Conservation (phyloP, 1,140 invertebrate genomes). For the Hestina assimilis region DNA sequence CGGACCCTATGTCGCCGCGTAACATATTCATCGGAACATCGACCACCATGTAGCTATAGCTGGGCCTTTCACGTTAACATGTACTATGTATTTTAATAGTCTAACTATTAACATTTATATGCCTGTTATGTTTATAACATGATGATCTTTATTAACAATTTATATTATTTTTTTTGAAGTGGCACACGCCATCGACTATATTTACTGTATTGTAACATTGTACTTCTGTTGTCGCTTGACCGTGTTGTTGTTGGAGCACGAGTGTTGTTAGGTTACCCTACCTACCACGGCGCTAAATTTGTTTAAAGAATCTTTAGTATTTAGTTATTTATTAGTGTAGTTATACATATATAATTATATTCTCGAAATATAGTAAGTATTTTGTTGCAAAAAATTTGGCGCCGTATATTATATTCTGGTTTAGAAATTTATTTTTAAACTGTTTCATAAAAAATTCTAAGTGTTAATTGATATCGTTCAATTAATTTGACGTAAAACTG, state of each 20-base stretch:
- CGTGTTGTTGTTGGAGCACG: conserved; percentile 70
- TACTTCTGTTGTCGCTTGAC: conserved; percentile 72
- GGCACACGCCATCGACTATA: conserved; percentile 78
- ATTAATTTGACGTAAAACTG: conserved; percentile 8
- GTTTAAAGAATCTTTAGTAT: conserved; percentile 27
- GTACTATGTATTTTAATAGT: conserved; percentile 77
- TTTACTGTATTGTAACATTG: conserved; percentile 72
- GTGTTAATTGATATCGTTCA: conserved; percentile 1
- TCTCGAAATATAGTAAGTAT: conserved; percentile 32
- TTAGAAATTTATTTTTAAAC: conserved; percentile 26
- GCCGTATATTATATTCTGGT: conserved; percentile 33
- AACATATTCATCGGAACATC: conserved; percentile 73
- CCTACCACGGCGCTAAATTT: conserved; percentile 59
- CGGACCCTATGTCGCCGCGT: conserved; percentile 57
- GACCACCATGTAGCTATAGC: conserved; percentile 75
- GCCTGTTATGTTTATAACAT: conserved; percentile 79
- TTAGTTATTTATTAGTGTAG: conserved; percentile 43
- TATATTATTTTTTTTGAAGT: conserved; percentile 60
- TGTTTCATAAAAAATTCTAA: conserved; percentile 10
- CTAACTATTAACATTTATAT: conserved; percentile 78
- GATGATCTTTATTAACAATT: conserved; percentile 75
- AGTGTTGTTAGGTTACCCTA: conserved; percentile 67
- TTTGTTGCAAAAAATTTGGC: conserved; percentile 49
- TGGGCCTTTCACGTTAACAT: conserved; percentile 77
- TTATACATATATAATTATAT: conserved; percentile 34